Evolutionary conservation across 2,113 vertebrate species (phyloP).

Genomic region (Calyptommatus sinebrachiatus): DNA sequence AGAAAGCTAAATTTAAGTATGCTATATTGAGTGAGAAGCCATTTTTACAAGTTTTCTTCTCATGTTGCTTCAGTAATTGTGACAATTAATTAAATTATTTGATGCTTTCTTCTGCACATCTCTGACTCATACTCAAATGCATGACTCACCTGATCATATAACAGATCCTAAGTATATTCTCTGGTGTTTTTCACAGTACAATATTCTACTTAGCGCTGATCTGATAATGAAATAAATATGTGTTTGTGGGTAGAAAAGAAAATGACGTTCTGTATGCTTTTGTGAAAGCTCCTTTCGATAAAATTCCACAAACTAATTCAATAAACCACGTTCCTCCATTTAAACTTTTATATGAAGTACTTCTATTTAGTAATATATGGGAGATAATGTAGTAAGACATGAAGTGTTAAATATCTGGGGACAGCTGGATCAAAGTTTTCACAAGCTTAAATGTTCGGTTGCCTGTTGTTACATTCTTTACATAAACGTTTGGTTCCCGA

Average conservation of each 20-base stretch:
- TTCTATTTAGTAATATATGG: not conserved
- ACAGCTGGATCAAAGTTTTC: not conserved
- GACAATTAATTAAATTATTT: constrained; percentile 16
- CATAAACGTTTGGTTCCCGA: no score
- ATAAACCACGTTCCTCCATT: not conserved
- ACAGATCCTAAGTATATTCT: constrained; percentile 12
- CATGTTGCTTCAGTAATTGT: not conserved
- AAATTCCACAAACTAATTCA: not conserved
- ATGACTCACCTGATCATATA: constrained; percentile 14
- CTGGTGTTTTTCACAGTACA: constrained; percentile 7
- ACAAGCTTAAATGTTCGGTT: no score
- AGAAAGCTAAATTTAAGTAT: not conserved
- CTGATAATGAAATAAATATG: not conserved
- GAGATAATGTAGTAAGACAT: not conserved
- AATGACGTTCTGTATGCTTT: not conserved
- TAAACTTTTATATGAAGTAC: not conserved
- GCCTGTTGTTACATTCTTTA: no score
- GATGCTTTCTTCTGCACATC: not conserved
- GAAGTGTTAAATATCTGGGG: not conserved
- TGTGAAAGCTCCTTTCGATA: not conserved
- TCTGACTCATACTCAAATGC: constrained; percentile 4
- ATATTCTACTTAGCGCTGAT: constrained; percentile 7
- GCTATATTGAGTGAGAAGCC: not conserved
- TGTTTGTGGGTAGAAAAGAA: not conserved
- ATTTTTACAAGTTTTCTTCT: constrained; percentile 10